These are phyloP conservation scores for Rhagoletis pomonella DNA, from an alignment of 1,140 invertebrate species.

Conservation along the genomic window DNA sequence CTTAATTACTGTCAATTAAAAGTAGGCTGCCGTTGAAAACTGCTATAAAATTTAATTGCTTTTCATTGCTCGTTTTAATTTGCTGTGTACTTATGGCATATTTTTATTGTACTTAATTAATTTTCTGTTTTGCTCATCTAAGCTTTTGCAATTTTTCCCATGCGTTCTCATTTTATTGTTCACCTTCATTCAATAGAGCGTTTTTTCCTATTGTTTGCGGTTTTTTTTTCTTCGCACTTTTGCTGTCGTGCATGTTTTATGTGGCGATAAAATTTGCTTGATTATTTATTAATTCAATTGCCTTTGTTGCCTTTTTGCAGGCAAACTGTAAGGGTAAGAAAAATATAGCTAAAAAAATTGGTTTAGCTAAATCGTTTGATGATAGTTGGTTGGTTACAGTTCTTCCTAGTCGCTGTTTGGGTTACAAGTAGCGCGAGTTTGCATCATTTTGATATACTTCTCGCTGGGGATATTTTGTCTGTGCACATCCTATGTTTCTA, in stretches of 20 bases:
- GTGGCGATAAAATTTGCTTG: background rate
- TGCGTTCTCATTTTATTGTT: background rate
- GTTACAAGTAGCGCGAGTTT: too few species aligned
- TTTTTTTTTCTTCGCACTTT: background rate
- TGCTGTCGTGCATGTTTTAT: background rate
- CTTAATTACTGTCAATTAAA: conserved; percentile 30
- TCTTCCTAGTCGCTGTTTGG: too few species aligned
- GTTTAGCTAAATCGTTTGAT: too few species aligned
- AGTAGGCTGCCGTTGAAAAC: background rate
- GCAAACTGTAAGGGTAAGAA: too few species aligned
- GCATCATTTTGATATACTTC: too few species aligned
- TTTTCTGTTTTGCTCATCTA: background rate
- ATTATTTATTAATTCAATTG: background rate
- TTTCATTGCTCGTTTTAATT: conserved; percentile 21
- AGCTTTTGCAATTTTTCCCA: background rate
- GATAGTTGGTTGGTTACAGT: too few species aligned
- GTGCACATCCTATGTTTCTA: too few species aligned
- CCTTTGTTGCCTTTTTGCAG: too few species aligned
- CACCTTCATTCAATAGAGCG: background rate
- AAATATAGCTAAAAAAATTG: too few species aligned
- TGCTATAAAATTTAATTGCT: conserved; percentile 34
- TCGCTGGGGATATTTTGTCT: too few species aligned
- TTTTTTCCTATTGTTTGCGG: background rate
- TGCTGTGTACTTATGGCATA: background rate
- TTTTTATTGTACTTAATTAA: background rate